A percentile compares a stretch with the other conserved stretches of the same genome.
Evolutionary conservation across 37 sponge, comb jelly and placozoan species (phyloP).

Genomic region (Geodia barretti): DNA sequence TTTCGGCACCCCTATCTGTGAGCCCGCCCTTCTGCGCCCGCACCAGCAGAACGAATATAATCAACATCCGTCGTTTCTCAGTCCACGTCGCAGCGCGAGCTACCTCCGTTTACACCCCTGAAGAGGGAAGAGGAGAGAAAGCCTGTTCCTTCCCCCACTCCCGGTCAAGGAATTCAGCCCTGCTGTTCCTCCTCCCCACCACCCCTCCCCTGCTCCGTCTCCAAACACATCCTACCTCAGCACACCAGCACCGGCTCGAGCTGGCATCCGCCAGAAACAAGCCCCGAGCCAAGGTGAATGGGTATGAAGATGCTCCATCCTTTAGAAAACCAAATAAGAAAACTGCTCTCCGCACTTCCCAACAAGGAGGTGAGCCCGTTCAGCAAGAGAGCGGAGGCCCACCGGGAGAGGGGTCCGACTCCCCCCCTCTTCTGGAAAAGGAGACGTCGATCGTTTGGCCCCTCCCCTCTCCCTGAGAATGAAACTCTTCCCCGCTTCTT

Average conservation of each 20-base stretch:
- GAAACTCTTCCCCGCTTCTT: no score
- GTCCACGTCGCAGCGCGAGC: background rate
- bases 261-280: no score
- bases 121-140: background rate
- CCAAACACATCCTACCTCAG: no score
- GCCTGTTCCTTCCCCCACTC: background rate
- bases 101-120: no score
- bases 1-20: background rate
- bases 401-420: no score
- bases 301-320: constrained; percentile 6
- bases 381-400: constrained; percentile 4
- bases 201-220: no score
- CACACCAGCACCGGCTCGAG: no score
- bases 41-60: background rate
- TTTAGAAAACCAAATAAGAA: background rate
- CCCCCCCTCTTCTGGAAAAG: background rate
- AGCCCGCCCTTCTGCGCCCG: background rate
- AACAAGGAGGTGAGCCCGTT: background rate
- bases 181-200: no score
- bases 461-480: constrained; percentile 27
- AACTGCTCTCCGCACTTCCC: background rate
- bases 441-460: background rate
- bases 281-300: background rate
- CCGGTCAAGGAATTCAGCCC: no score
- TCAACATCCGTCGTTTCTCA: constrained; percentile 33